A percentile compares a stretch with the other conserved stretches of the same genome.
These are phyloP conservation scores for Steinernema scapterisci DNA, from an alignment of 2,888 invertebrate species.

Conservation along the genomic window DNA sequence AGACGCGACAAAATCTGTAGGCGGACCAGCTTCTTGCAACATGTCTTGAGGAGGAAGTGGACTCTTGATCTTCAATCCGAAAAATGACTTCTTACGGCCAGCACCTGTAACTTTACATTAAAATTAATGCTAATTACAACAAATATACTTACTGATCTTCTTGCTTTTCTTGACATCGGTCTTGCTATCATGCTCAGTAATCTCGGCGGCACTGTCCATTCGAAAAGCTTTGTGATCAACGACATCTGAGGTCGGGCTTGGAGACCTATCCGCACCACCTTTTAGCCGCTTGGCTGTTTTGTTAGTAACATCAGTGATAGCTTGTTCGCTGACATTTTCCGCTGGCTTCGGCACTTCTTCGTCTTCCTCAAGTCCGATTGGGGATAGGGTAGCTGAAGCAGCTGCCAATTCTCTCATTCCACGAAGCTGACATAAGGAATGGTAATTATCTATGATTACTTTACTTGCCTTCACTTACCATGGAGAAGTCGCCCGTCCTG, in stretches of 20 bases:
- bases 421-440: conserved; percentile 36
- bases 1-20: background rate
- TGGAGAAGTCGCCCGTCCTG: conserved; percentile 22
- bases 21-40: conserved; percentile 24
- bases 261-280: background rate
- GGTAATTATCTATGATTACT: too few species aligned
- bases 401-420: conserved; percentile 53
- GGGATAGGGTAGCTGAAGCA: conserved; percentile 51
- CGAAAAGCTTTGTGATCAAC: background rate
- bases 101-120: background rate
- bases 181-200: background rate
- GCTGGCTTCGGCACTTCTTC: conserved; percentile 42
- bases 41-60: conserved; percentile 12
- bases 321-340: background rate
- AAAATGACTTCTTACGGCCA: background rate
- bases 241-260: background rate
- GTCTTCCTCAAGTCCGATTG: conserved; percentile 55
- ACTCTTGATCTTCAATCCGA: conserved; percentile 35
- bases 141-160: too few species aligned
- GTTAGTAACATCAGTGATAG: conserved; percentile 1
- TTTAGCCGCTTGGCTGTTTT: background rate
- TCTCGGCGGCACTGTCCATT: background rate
- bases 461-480: conserved; percentile 6
- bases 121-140: background rate
- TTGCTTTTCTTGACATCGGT: background rate